Evolutionary conservation across 53 echinoderm and acorn worm species (phyloP).

Genomic region (Astropecten irregularis): DNA sequence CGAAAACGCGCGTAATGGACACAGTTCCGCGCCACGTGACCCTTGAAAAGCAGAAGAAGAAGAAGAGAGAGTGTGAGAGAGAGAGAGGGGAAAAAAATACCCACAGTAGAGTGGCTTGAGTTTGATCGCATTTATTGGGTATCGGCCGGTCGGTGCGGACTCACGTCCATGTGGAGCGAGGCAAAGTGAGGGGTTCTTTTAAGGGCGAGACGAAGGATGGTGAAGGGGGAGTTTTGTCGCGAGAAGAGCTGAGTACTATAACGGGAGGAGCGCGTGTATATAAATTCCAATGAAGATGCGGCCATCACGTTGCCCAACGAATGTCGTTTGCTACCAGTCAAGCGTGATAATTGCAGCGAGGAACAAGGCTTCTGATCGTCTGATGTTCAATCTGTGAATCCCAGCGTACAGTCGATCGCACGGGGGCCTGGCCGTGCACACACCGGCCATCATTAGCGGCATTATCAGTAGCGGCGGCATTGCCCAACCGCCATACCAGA

Average conservation of each 20-base stretch:
- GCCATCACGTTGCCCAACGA: slow-evolving; percentile 7
- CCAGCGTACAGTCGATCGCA: too few species aligned
- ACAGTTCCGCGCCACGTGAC: slow-evolving; percentile 47
- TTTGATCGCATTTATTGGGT: slow-evolving; percentile 47
- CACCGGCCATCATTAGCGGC: too few species aligned
- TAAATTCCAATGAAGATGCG: slow-evolving; percentile 4
- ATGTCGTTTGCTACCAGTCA: slow-evolving; percentile 17
- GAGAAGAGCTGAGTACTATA: background rate
- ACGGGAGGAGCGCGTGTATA: background rate
- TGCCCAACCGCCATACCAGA: too few species aligned
- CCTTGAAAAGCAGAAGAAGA: background rate
- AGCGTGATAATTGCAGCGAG: slow-evolving; percentile 55
- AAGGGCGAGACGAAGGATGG: too few species aligned
- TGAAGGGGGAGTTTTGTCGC: too few species aligned
- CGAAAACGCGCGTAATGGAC: slow-evolving; percentile 46
- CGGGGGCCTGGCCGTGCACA: too few species aligned
- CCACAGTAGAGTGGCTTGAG: slow-evolving; percentile 21
- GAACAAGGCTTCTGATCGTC: slow-evolving; percentile 6
- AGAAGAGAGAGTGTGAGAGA: too few species aligned
- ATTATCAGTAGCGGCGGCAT: too few species aligned
- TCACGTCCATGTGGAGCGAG: slow-evolving; percentile 10
- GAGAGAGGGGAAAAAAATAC: background rate
- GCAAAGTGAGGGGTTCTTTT: too few species aligned
- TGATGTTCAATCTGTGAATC: slow-evolving; percentile 49
- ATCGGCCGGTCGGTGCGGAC: slow-evolving; percentile 29